phyloP scores from a whole-genome alignment of 1,140 invertebrate species.

The Temnothorax nylanderi region DNA sequence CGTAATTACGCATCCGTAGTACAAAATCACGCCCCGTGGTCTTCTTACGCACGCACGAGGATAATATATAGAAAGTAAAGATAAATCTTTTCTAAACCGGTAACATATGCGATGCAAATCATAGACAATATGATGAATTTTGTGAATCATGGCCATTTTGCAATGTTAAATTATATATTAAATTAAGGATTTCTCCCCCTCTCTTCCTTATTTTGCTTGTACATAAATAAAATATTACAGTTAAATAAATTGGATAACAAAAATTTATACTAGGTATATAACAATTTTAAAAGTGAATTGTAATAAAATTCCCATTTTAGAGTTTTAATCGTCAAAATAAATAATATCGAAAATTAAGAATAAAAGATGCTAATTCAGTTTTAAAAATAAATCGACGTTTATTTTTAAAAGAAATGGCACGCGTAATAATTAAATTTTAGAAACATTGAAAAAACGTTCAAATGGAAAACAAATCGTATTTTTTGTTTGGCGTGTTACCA shows the following conservation, averaged over 20 bases:
- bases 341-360: background rate
- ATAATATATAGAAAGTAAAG: background rate
- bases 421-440: background rate
- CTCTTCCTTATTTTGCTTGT: no score
- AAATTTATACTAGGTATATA: background rate
- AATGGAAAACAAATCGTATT: background rate
- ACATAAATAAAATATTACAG: background rate
- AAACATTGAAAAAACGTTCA: background rate
- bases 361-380: background rate
- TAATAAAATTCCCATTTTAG: background rate
- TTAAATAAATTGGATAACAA: background rate
- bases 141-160: background rate
- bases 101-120: background rate
- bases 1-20: constrained; percentile 2
- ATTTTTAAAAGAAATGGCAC: background rate
- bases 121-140: background rate
- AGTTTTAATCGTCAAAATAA: background rate
- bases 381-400: background rate
- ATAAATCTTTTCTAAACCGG: background rate
- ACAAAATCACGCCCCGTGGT: constrained; percentile 15
- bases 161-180: background rate
- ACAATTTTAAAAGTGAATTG: background rate
- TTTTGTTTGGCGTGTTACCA: background rate
- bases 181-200: background rate
- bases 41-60: background rate